phyloP scores from a whole-genome alignment of 1,140 invertebrate species.

The Drepana arcuata region DNA sequence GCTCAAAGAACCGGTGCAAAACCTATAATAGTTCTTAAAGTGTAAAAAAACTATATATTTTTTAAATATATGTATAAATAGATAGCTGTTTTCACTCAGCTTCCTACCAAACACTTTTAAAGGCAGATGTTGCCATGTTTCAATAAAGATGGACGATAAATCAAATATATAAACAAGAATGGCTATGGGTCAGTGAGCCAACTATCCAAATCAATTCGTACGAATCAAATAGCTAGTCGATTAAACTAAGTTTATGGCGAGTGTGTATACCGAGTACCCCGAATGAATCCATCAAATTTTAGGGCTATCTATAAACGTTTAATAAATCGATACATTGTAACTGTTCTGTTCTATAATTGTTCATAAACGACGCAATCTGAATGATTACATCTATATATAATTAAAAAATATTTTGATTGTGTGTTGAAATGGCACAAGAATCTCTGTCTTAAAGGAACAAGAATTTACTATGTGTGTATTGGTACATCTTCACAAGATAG shows the following conservation, averaged over 20 bases:
- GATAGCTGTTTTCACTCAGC: not conserved
- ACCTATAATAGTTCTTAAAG: not conserved
- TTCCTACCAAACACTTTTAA: no score
- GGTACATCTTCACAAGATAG: not conserved
- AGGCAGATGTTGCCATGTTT: no score
- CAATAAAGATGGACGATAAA: not conserved
- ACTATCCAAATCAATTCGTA: constrained; percentile 4
- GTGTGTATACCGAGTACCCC: not conserved
- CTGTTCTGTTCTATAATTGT: not conserved
- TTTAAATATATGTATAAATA: not conserved
- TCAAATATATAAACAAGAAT: constrained; percentile 5
- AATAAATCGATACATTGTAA: no score
- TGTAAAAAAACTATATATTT: not conserved
- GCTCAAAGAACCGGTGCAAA: no score
- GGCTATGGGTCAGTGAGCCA: constrained; percentile 21
- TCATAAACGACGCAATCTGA: no score
- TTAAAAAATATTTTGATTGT: no score
- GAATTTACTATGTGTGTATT: not conserved
- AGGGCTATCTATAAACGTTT: no score
- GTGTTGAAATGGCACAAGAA: no score
- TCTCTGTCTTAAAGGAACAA: not conserved
- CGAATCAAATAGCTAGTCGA: not conserved
- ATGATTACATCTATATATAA: no score
- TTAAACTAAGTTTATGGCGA: not conserved
- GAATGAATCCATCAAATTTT: constrained; percentile 1